phyloP scores from a whole-genome alignment of 1,140 invertebrate genomes.

The Drosophila seguyi region DNA sequence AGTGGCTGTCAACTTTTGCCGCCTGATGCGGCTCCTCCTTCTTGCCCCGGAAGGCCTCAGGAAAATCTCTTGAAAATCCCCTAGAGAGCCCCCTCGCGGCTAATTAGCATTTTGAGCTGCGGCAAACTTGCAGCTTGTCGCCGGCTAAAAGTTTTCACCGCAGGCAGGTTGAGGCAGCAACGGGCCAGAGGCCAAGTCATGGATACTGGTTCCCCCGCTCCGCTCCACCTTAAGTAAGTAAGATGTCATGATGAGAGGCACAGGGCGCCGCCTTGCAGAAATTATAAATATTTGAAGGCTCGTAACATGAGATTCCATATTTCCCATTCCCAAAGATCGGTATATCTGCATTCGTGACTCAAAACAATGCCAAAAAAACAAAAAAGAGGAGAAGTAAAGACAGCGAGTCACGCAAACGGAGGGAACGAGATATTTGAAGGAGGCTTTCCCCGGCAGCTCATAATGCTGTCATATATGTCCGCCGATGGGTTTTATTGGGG shows the following conservation, averaged over 20 bases:
- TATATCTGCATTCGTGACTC: constrained; percentile 65
- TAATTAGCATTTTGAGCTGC: constrained; percentile 67
- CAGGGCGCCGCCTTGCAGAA: constrained; percentile 22
- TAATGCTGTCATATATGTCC: constrained; percentile 37
- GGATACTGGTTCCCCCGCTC: constrained; percentile 19
- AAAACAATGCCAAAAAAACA: constrained; percentile 52
- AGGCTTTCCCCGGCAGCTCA: constrained; percentile 40
- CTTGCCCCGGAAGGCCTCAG: background rate
- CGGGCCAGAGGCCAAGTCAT: constrained; percentile 30
- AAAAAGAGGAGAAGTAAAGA: constrained; percentile 19
- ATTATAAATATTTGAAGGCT: constrained; percentile 57
- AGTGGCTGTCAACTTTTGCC: constrained; percentile 29
- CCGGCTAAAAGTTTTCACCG: constrained; percentile 25
- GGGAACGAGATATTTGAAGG: constrained; percentile 38
- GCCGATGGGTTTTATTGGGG: constrained; percentile 46
- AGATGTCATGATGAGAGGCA: constrained; percentile 60
- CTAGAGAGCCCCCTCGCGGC: background rate
- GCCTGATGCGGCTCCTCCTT: constrained; percentile 2
- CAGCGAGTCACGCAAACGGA: constrained; percentile 56
- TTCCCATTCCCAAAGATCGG: constrained; percentile 32
- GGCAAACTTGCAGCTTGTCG: constrained; percentile 60
- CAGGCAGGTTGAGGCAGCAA: constrained; percentile 9
- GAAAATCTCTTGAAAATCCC: constrained; percentile 1
- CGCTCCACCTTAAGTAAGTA: constrained; percentile 43
- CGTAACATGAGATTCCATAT: constrained; percentile 71